These are phyloP conservation scores for Sesia bembeciformis DNA, from an alignment of 2,888 invertebrate species.

Conservation along the genomic window DNA sequence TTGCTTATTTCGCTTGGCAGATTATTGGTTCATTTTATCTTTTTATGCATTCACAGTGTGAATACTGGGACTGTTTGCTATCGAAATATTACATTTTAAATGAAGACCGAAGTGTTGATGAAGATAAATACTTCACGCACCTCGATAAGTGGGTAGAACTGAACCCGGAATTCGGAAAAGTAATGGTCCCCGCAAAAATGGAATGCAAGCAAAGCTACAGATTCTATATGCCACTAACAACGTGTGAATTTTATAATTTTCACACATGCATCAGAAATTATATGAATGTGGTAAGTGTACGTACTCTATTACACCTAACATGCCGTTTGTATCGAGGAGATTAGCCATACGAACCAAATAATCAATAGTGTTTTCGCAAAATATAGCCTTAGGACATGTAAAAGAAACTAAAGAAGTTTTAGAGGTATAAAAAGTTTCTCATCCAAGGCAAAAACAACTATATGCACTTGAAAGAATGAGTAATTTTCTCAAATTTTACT, in stretches of 20 bases:
- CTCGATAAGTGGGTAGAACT: conserved; percentile 40
- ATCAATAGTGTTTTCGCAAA: too few species aligned
- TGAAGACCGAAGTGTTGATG: conserved; percentile 15
- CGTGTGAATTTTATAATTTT: conserved; percentile 27
- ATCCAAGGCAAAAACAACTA: too few species aligned
- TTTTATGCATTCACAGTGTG: conserved; percentile 22
- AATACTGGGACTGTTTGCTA: conserved; percentile 38
- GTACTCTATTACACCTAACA: too few species aligned
- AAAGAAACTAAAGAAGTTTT: too few species aligned
- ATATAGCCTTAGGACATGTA: too few species aligned
- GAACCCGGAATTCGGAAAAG: conserved; percentile 30
- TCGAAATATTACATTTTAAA: conserved; percentile 29
- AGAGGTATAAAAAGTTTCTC: too few species aligned
- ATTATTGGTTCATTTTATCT: too few species aligned
- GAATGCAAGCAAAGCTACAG: conserved; percentile 25
- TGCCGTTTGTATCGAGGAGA: too few species aligned
- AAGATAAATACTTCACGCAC: conserved; percentile 34
- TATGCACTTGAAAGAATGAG: too few species aligned
- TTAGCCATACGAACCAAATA: too few species aligned
- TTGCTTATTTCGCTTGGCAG: too few species aligned
- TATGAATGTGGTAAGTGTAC: conserved; percentile 25
- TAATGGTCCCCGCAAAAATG: conserved; percentile 29
- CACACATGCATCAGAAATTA: conserved; percentile 35
- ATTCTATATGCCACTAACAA: conserved; percentile 22
- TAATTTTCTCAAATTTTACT: too few species aligned